These are phyloP conservation scores for Scelioninae gen. 2 DNA, from an alignment of 2,888 invertebrate genomes.

Conservation along the genomic window DNA sequence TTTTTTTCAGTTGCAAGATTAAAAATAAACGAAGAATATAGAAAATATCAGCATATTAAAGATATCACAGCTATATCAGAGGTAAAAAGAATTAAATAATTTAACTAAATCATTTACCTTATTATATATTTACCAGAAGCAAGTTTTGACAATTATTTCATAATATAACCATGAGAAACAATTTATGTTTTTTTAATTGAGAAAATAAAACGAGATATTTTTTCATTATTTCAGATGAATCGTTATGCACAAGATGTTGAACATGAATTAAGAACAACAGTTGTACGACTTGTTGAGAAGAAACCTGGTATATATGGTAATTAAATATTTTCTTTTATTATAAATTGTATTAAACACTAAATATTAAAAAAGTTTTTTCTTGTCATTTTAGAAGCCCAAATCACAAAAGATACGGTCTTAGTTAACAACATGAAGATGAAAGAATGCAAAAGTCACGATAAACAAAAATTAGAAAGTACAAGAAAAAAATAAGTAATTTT, in stretches of 20 bases:
- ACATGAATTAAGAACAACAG: conserved; percentile 82
- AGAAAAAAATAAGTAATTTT: conserved; percentile 25
- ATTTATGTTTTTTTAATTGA: background rate
- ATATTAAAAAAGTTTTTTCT: background rate
- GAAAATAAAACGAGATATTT: too few relatives aligned
- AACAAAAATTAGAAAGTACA: conserved; percentile 20
- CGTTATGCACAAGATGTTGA: conserved; percentile 83
- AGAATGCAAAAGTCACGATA: conserved; percentile 67
- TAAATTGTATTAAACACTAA: too few relatives aligned
- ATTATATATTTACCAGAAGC: too few relatives aligned
- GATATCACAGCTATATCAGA: conserved; percentile 80
- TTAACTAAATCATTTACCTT: too few relatives aligned
- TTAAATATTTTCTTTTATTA: background rate
- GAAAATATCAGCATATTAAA: conserved; percentile 80
- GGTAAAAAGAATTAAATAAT: conserved; percentile 77
- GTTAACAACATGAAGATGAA: conserved; percentile 77
- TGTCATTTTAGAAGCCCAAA: conserved; percentile 77
- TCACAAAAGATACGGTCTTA: conserved; percentile 79
- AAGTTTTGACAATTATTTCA: too few relatives aligned
- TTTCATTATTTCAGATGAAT: conserved; percentile 78
- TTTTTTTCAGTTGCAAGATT: conserved; percentile 77
- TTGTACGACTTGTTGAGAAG: conserved; percentile 84
- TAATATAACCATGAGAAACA: too few relatives aligned
- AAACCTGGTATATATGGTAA: conserved; percentile 82
- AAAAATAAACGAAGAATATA: conserved; percentile 87